Conservation (phyloP, 1,140 invertebrate species). For the Colletes latitarsis region DNA sequence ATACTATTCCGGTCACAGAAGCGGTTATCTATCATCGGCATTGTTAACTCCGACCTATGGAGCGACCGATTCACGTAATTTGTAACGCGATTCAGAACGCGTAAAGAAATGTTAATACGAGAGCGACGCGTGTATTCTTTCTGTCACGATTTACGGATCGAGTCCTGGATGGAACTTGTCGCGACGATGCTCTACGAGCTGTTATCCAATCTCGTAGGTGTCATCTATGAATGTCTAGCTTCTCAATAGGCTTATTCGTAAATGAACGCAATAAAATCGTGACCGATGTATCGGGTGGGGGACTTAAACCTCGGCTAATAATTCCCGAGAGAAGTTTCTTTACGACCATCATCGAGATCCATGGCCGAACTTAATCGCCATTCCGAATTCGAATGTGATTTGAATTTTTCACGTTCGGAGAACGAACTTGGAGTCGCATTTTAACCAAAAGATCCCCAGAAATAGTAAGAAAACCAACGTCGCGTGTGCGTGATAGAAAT, state of each 20-base stretch:
- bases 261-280: slow-evolving; percentile 48
- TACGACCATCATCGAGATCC: background rate
- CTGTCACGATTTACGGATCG: slow-evolving; percentile 26
- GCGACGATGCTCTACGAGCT: slow-evolving; percentile 17
- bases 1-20: no score
- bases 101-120: background rate
- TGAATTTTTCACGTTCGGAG: no score
- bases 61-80: background rate
- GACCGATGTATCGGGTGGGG: slow-evolving; percentile 1
- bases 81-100: background rate
- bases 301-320: slow-evolving; percentile 8
- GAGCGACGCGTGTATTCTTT: slow-evolving; percentile 5
- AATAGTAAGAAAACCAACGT: no score
- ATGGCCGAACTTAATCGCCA: background rate
- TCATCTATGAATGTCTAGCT: slow-evolving; percentile 18
- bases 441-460: no score
- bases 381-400: background rate
- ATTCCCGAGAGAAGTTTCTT: background rate
- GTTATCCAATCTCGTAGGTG: slow-evolving; percentile 19
- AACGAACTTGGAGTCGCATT: no score
- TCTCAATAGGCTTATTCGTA: slow-evolving; percentile 24
- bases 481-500: no score
- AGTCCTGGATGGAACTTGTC: slow-evolving; percentile 5
- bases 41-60: slow-evolving; percentile 34
- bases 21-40: slow-evolving; percentile 70